These are phyloP conservation scores for Ceraclea dissimilis DNA, from an alignment of 2,888 invertebrate species.

Conservation along the genomic window DNA sequence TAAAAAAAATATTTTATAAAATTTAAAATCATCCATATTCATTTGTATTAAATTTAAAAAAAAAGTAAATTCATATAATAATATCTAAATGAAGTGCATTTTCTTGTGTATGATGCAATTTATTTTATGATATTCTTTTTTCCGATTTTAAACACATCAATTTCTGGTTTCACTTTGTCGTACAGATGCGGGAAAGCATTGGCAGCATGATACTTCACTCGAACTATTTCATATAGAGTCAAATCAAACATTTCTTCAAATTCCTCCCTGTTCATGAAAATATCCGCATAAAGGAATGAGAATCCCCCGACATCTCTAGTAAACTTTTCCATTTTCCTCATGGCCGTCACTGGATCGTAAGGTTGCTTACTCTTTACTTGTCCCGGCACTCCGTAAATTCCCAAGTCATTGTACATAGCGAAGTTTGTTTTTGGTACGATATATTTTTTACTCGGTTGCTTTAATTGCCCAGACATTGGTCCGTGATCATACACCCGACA, in stretches of 20 bases:
- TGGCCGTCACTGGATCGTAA: slow-evolving; percentile 57
- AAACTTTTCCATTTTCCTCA: slow-evolving; percentile 64
- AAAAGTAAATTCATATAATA: no score
- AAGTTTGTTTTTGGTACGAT: slow-evolving; percentile 57
- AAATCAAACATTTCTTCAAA: slow-evolving; percentile 64
- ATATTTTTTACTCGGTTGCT: slow-evolving; percentile 48
- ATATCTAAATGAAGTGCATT: no score
- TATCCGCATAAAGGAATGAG: slow-evolving; percentile 63
- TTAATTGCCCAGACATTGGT: slow-evolving; percentile 50
- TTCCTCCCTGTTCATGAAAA: slow-evolving; percentile 58
- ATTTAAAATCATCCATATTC: no score
- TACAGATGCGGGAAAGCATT: slow-evolving; percentile 58
- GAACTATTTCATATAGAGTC: slow-evolving; percentile 52
- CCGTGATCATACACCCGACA: slow-evolving; percentile 59
- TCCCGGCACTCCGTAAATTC: slow-evolving; percentile 62
- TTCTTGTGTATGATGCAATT: background rate
- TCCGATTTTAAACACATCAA: slow-evolving; percentile 55
- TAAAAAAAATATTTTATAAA: no score
- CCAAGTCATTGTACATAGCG: slow-evolving; percentile 64
- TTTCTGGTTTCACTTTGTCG: slow-evolving; percentile 60
- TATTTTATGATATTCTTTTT: slow-evolving; percentile 28
- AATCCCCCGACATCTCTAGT: slow-evolving; percentile 60
- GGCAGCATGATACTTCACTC: slow-evolving; percentile 51
- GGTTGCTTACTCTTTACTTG: slow-evolving; percentile 51
- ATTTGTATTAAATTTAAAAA: no score